Base-by-base conservation (phyloP, 2,113 vertebrate genomes). In the Sigmodon hispidus region DNA sequence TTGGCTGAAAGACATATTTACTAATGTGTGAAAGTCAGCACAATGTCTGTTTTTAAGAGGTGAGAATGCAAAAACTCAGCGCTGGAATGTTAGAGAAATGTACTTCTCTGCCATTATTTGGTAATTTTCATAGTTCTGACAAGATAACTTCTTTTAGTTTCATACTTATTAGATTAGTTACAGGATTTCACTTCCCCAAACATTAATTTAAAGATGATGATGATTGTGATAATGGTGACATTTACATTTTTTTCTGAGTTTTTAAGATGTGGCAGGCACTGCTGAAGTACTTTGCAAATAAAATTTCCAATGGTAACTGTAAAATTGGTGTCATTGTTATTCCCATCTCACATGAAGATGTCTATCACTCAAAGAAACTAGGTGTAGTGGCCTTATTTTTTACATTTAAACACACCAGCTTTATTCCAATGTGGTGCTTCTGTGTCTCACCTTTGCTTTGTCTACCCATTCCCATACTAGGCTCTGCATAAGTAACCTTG, bases 41-140 rank as follows among this genome's bases (percentile, higher is more conserved):
- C 3, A 93, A 31, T 85, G 43, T 83, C n/a, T 91, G 43, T 40
- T 87, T 95, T 79, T 91, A 55, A 11, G 21, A 90, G 34, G n/a
- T 90, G 36, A 95, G 85, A 94, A 97, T 63, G 40, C 26, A 94
- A 92, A 92, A 94, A 80, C 69, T 92, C 43, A 96, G 79, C 70
- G 91, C 83, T 48, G 59, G 48, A 26, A 90, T 16, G 59, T 84
- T 93, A 83, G 55, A 87, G 86, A 31, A 96, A 93, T 17, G 55
- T 17, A 55, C 9, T 50, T 92, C 40, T 12, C 45, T 92, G 43
- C 55, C 36, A 79, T 87, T 93, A 40, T 59, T n/a, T 93, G 83
- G 84, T 92, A 93, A 40, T 65, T 87, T 93, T 87, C 17, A 36
- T 81, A 92, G 77, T 93, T 94, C 34, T 94, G 76, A 77, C 12